phyloP scores from a whole-genome alignment of 2,113 vertebrate genomes.

The Scortum barcoo region DNA sequence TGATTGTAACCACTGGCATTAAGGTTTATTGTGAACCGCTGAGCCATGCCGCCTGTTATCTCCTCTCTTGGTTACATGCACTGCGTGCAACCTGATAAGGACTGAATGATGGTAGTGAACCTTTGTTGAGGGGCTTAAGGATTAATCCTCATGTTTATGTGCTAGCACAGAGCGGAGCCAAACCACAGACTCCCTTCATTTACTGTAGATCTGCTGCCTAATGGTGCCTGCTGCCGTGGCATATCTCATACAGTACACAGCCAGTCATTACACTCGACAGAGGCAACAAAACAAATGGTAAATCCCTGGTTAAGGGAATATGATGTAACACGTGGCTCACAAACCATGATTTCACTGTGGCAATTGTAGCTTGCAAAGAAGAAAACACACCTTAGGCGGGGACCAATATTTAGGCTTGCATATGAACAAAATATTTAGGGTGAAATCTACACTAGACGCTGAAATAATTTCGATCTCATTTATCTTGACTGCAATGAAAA shows the following conservation, averaged over 20 bases:
- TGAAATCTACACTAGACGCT: background rate
- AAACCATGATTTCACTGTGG: constrained; percentile 18
- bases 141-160: constrained; percentile 75
- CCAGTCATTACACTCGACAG: constrained; percentile 23
- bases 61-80: constrained; percentile 31
- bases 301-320: constrained; percentile 4
- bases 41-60: constrained; percentile 51
- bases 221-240: constrained; percentile 39
- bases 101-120: constrained; percentile 64
- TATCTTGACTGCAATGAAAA: background rate
- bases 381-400: constrained; percentile 28
- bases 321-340: constrained; percentile 9
- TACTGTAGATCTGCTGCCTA: constrained; percentile 58
- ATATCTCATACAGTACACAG: constrained; percentile 13
- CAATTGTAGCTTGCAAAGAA: constrained; percentile 27
- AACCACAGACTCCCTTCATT: constrained; percentile 44
- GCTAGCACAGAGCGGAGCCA: constrained; percentile 39
- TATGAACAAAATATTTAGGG: constrained; percentile 13
- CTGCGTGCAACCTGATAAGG: constrained; percentile 48
- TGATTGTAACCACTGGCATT: constrained; percentile 48
- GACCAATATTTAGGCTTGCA: background rate
- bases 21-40: constrained; percentile 51
- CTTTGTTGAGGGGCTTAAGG: constrained; percentile 61
- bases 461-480: constrained; percentile 19
- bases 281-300: constrained; percentile 5